These are phyloP conservation scores for Thomomys bottae DNA, from an alignment of 2,113 vertebrate genomes.

Conservation along the genomic window DNA sequence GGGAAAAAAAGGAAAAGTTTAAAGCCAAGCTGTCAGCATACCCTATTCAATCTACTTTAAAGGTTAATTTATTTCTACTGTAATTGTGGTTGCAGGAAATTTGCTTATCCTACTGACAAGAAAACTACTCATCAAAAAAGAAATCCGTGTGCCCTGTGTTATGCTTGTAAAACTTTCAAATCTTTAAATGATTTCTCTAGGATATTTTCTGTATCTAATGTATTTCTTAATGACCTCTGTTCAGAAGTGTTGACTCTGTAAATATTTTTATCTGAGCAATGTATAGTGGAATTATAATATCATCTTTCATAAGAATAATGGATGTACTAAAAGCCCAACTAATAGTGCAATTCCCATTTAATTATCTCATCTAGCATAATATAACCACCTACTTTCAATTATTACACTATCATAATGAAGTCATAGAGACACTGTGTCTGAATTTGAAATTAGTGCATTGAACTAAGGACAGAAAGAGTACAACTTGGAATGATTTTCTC, in stretches of 20 bases:
- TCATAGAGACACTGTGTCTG: conserved; percentile 58
- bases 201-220: conserved; percentile 68
- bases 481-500: conserved; percentile 50
- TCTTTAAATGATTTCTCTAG: conserved; percentile 54
- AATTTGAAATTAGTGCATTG: conserved; percentile 58
- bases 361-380: conserved; percentile 79
- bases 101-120: conserved; percentile 6
- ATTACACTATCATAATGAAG: conserved; percentile 73
- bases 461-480: conserved; percentile 55
- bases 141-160: conserved; percentile 5
- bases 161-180: conserved; percentile 69
- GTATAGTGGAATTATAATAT: conserved; percentile 67
- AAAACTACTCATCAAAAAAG: conserved; percentile 34
- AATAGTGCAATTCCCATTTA: conserved; percentile 79
- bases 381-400: conserved; percentile 72
- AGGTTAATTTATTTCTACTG: conserved; percentile 58
- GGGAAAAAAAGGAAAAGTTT: neutral
- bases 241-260: conserved; percentile 75
- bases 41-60: neutral
- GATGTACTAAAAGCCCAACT: conserved; percentile 73
- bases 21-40: neutral
- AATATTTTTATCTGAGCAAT: conserved; percentile 82
- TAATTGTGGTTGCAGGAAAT: conserved; percentile 8
- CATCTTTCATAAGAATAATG: conserved; percentile 77
- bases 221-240: conserved; percentile 69